Percentiles rank a stretch among this genome's conserved stretches.
phyloP scores from a whole-genome alignment of 2,113 vertebrate genomes.

The Trogon surrucura region DNA sequence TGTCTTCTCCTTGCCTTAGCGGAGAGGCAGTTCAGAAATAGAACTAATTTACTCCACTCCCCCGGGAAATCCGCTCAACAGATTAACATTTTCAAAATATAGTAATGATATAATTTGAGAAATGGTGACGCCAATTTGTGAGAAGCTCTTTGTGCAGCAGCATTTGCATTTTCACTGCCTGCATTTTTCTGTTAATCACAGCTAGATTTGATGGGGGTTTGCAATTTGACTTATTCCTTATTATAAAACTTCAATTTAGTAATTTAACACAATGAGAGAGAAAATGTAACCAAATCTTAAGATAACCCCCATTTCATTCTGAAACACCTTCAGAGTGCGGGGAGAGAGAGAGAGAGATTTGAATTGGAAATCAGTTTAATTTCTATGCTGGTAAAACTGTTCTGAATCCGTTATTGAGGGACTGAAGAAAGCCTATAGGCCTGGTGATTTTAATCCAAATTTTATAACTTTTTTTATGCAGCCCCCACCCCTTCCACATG shows the following conservation, averaged over 20 bases:
- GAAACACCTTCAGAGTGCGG: conserved; percentile 86
- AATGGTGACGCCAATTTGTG: conserved; percentile 99
- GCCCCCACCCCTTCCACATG: conserved; percentile 61
- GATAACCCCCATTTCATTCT: conserved; percentile 92
- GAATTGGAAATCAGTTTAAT: conserved; percentile 90
- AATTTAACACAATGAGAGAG: conserved; percentile 97
- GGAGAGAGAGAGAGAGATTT: conserved; percentile 80
- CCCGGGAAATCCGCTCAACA: conserved; percentile 99
- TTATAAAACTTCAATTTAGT: conserved; percentile 99
- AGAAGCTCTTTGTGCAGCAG: conserved; percentile 98
- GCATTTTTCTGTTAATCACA: conserved; percentile 98
- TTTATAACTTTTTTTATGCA: conserved; percentile 83
- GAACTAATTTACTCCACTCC: conserved; percentile 99
- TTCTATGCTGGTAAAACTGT: conserved; percentile 83
- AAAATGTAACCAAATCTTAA: conserved; percentile 94
- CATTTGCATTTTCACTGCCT: conserved; percentile 99
- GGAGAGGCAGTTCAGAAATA: conserved; percentile 99
- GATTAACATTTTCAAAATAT: conserved; percentile 99
- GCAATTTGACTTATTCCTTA: conserved; percentile 99
- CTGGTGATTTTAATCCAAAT: conserved; percentile 85
- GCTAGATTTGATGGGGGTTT: conserved; percentile 94
- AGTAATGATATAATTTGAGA: conserved; percentile 99
- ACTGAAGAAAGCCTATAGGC: conserved; percentile 80
- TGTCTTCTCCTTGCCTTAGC: conserved; percentile 94
- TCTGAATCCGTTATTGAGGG: conserved; percentile 83